These are phyloP conservation scores for Hiodon tergisus DNA, from an alignment of 2,113 vertebrate genomes.

Conservation along the genomic window DNA sequence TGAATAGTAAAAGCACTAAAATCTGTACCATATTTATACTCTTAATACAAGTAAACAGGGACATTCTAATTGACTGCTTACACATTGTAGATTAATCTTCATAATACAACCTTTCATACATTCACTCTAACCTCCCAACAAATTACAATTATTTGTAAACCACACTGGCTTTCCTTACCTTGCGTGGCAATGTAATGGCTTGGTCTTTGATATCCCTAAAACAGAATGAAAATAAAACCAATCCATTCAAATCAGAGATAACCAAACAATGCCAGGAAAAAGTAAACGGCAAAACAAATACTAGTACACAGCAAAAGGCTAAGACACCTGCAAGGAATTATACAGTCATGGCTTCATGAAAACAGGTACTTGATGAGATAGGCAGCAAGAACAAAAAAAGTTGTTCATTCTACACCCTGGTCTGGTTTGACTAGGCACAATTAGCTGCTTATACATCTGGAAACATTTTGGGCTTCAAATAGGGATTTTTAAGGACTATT, in stretches of 20 bases:
- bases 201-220: conserved; percentile 95
- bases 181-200: conserved; percentile 99
- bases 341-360: conserved; percentile 20
- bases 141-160: not conserved
- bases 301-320: conserved; percentile 16
- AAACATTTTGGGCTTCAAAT: not conserved
- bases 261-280: not conserved
- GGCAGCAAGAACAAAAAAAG: conserved; percentile 4
- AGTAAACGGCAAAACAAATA: conserved; percentile 14
- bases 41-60: too few relatives aligned
- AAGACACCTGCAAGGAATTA: conserved; percentile 4
- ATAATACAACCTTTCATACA: too few relatives aligned
- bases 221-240: conserved; percentile 36
- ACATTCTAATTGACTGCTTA: too few relatives aligned
- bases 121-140: not conserved
- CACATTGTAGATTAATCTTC: too few relatives aligned
- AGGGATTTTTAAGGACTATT: not conserved
- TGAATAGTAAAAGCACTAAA: too few relatives aligned
- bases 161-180: conserved; percentile 64
- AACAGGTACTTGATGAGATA: conserved; percentile 18
- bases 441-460: not conserved
- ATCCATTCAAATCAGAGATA: not conserved
- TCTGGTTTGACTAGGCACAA: not conserved
- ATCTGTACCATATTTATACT: too few relatives aligned
- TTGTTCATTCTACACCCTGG: not conserved